Evolutionary conservation across 2,888 invertebrate genomes (phyloP).

Genomic region (Melanostoma mellinum): DNA sequence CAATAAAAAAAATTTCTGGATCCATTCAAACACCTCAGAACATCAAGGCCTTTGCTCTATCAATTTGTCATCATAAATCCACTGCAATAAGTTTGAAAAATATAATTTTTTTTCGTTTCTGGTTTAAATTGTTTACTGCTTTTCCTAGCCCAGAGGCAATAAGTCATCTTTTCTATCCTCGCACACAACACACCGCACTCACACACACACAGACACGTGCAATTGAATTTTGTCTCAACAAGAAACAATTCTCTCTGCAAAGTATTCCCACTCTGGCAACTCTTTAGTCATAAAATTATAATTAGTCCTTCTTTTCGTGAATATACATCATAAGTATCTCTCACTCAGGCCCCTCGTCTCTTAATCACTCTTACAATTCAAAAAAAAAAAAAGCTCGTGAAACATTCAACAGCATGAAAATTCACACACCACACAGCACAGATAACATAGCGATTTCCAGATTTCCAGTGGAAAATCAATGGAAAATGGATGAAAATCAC

Average conservation of each 20-base stretch:
- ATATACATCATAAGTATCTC: conserved; percentile 8
- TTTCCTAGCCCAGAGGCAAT: conserved; percentile 8
- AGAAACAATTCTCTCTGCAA: not conserved
- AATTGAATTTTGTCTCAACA: not conserved
- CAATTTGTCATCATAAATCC: conserved; percentile 11
- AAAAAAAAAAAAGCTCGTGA: conserved; percentile 1
- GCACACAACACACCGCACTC: not conserved
- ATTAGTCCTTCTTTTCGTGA: conserved; percentile 14
- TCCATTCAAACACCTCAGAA: too few species aligned
- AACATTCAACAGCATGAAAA: conserved; percentile 63
- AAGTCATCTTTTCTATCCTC: conserved; percentile 4
- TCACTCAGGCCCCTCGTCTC: not conserved
- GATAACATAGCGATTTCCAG: conserved; percentile 38
- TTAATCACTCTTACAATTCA: conserved; percentile 9
- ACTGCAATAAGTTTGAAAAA: not conserved
- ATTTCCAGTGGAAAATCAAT: conserved; percentile 8
- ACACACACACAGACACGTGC: not conserved
- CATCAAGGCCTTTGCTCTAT: too few species aligned
- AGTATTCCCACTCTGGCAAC: conserved; percentile 15
- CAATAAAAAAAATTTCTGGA: too few species aligned
- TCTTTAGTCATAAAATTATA: conserved; percentile 20
- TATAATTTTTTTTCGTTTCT: not conserved
- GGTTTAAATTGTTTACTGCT: not conserved
- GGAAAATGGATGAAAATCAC: not conserved
- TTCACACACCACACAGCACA: conserved; percentile 45